Percentiles rank a stretch among this genome's conserved stretches.
phyloP scores from a whole-genome alignment of 1,140 invertebrate genomes.

The Dryas iulia region DNA sequence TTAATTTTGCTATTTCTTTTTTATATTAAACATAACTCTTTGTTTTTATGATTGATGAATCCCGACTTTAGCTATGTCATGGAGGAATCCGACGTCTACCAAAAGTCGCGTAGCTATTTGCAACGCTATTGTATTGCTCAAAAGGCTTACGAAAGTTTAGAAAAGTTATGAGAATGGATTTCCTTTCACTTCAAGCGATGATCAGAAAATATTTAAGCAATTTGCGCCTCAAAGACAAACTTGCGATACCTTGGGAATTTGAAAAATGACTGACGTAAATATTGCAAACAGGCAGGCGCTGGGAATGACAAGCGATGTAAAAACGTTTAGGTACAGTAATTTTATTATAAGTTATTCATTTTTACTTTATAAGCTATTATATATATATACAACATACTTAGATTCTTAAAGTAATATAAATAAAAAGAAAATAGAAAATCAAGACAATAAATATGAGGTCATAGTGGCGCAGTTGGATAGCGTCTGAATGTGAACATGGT shows the following conservation, averaged over 20 bases:
- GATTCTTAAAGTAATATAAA: no score
- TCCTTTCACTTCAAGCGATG: conserved; percentile 16
- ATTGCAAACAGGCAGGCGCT: neutral
- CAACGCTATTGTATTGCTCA: neutral
- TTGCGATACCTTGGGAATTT: neutral
- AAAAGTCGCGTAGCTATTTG: neutral
- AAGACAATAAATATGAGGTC: no score
- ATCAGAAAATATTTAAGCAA: conserved; percentile 12
- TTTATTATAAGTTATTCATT: no score
- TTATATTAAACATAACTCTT: no score
- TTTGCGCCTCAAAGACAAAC: conserved; percentile 10
- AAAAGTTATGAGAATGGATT: conserved; percentile 14
- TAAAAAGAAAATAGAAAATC: no score
- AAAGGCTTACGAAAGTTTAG: conserved; percentile 13
- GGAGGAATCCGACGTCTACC: neutral
- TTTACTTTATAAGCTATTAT: no score
- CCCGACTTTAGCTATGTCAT: neutral
- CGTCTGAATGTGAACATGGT: no score
- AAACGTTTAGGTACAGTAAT: neutral
- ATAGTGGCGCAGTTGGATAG: no score
- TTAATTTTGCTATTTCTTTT: no score
- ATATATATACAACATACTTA: no score
- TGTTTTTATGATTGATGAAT: neutral
- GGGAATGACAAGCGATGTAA: neutral
- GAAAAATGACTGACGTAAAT: neutral